Conservation (phyloP, 2,888 invertebrate species). For the Andrena minutula region DNA sequence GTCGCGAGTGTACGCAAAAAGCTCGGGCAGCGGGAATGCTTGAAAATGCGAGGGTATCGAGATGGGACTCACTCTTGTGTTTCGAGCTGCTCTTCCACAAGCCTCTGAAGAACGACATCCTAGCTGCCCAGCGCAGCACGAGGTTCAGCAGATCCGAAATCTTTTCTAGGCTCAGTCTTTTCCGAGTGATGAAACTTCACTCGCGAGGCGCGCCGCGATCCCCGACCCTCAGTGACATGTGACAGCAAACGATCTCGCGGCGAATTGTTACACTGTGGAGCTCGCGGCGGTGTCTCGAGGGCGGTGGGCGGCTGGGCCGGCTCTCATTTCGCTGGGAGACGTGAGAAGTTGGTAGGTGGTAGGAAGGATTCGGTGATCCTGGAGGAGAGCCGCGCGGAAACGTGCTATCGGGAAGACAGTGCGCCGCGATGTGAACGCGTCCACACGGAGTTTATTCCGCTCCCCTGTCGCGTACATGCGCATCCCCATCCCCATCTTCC, state of each 20-base stretch:
- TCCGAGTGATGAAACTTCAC: slow-evolving; percentile 24
- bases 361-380: not conserved
- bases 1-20: no score
- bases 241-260: slow-evolving; percentile 9
- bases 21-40: not conserved
- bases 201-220: slow-evolving; percentile 35
- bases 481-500: slow-evolving; percentile 58
- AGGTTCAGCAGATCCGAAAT: slow-evolving; percentile 45
- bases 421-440: slow-evolving; percentile 78
- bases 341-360: not conserved
- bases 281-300: not conserved
- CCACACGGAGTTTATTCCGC: slow-evolving; percentile 72
- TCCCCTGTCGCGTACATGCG: slow-evolving; percentile 70
- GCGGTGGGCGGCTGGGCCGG: not conserved
- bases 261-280: not conserved
- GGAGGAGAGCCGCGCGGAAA: slow-evolving; percentile 48
- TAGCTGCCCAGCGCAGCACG: slow-evolving; percentile 57
- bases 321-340: slow-evolving; percentile 13
- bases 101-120: slow-evolving; percentile 88
- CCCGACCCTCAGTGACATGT: slow-evolving; percentile 42
- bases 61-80: slow-evolving; percentile 88
- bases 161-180: slow-evolving; percentile 9
- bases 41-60: not conserved
- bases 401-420: slow-evolving; percentile 74
- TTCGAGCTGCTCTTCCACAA: slow-evolving; percentile 89